Evolutionary conservation across 2,888 invertebrate genomes (phyloP).

Genomic region (Chloroclysta siterata): DNA sequence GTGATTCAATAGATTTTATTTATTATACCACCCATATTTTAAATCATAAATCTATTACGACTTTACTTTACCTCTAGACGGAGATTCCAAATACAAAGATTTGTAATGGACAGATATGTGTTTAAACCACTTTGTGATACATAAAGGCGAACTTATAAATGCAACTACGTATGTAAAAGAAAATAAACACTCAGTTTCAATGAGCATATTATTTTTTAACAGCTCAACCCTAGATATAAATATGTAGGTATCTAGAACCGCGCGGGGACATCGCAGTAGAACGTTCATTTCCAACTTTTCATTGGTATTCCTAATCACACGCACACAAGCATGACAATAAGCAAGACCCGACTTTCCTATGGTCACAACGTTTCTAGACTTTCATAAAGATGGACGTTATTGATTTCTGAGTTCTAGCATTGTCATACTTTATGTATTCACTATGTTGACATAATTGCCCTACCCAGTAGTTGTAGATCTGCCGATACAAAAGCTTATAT

Average conservation of each 20-base stretch:
- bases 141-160: too few species aligned
- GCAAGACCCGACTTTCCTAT: slow-evolving; percentile 31
- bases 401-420: slow-evolving; percentile 14
- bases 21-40: neutral
- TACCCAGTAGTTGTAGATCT: neutral
- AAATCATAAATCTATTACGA: neutral
- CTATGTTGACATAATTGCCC: neutral
- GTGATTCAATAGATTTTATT: too few species aligned
- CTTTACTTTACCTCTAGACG: neutral
- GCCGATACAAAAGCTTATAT: neutral
- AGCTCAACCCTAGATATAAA: slow-evolving; percentile 20
- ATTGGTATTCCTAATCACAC: slow-evolving; percentile 33
- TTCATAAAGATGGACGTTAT: slow-evolving; percentile 25
- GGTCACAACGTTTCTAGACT: slow-evolving; percentile 39
- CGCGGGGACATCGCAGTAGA: slow-evolving; percentile 36
- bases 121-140: too few species aligned
- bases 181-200: neutral
- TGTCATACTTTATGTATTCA: neutral
- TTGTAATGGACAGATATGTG: too few species aligned
- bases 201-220: neutral
- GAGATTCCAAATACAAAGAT: too few species aligned
- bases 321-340: slow-evolving; percentile 25
- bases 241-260: neutral
- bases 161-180: too few species aligned
- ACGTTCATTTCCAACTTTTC: slow-evolving; percentile 30